Evolutionary conservation across 2,888 invertebrate genomes (phyloP), one percentile per base, ranked within the genome.

Genomic region (Ctena decussata): DNA sequence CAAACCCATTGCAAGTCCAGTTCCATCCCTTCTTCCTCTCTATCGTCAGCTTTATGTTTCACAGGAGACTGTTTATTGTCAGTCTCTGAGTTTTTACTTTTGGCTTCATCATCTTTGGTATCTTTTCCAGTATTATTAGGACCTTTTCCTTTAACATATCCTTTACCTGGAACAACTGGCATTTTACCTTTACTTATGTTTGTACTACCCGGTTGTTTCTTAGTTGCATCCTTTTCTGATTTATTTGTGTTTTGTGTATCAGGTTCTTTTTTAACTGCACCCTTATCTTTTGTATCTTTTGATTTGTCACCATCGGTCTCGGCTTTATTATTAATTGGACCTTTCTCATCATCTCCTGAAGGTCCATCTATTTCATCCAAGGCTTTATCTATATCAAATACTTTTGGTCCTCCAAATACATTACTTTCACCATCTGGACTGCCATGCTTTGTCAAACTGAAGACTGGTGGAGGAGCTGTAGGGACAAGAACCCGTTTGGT

Each of bases 1-100:
- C 98, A 98, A 89, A 98, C 98, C 98, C 98, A 98, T 97, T 98
- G 89, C 35, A 77, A 84, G 35, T 76, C 86, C 1, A 60, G 24
- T 57, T 71, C 85, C 21, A 65, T 77, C n/a, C 49, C 77, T 30
- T 75, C 75, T 24, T 53, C 57, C 32, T 46, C 8, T 57, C 57
- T 57, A n/a, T 82, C 77, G 69, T 65, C 77, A 74, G 24, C 70
- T 46, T 84, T 84, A 69, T 73, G 72, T 53, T 77, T 80, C 18
- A 35, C 76, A 44, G 78, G 39, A 76, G 76, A 35, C 32, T 53
- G 76, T 71, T 84, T 87, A 53, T 69, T 41, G 21, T 53, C 53
- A 24, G 18, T 41, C 37, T 71, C 69, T 37, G 32, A 18, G 27
- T 27, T 12, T 39, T 53, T 35, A 11, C 3, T 35, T 27, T 72